Evolutionary conservation across 2,113 vertebrate genomes (phyloP).

Genomic region (Rhinichthys klamathensis): DNA sequence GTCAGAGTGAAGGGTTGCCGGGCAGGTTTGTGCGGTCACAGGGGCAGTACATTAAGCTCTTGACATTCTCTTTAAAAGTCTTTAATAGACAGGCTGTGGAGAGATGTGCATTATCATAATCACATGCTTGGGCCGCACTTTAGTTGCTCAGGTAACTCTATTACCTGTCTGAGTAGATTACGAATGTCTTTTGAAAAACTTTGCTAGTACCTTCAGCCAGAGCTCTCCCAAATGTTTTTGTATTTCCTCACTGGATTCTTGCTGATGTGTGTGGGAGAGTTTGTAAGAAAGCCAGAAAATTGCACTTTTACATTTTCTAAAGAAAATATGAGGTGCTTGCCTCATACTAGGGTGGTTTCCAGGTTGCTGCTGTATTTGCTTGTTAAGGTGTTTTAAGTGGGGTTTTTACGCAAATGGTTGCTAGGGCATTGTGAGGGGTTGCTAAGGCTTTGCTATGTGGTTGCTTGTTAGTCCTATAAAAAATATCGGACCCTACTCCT

Average conservation of each 20-base stretch:
- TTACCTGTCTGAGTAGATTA: conserved; percentile 42
- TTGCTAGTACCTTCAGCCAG: background rate
- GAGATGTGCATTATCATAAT: conserved; percentile 46
- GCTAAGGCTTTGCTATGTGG: background rate
- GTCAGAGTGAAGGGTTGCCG: background rate
- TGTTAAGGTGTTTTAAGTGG: background rate
- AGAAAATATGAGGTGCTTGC: background rate
- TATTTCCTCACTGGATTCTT: background rate
- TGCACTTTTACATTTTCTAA: background rate
- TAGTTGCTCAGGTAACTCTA: conserved; percentile 25
- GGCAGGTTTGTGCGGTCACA: background rate
- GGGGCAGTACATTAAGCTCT: conserved; percentile 21
- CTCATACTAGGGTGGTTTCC: background rate
- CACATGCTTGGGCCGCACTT: conserved; percentile 31
- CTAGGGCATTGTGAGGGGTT: background rate
- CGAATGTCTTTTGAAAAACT: background rate
- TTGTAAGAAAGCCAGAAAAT: background rate
- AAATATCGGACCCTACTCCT: background rate
- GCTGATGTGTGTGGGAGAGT: background rate
- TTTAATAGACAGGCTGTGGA: conserved; percentile 9
- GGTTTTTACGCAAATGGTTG: background rate
- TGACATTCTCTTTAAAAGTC: background rate
- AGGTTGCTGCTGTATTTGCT: background rate
- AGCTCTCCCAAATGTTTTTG: background rate
- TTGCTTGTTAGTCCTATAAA: background rate